Evolutionary conservation across 2,113 vertebrate genomes (phyloP).

Genomic region (Sorex araneus): DNA sequence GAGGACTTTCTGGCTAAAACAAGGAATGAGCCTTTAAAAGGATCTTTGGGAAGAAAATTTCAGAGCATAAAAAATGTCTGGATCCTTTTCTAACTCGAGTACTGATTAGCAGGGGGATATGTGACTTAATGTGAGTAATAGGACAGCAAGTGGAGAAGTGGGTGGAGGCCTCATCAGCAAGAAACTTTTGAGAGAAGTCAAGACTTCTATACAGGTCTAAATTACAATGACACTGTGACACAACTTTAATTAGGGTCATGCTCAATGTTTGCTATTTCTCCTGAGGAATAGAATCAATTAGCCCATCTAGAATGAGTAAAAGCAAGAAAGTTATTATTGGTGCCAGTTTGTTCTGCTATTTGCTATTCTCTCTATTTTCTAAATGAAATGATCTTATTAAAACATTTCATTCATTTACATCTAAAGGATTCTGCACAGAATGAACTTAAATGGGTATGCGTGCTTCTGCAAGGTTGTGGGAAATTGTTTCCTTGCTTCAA

Average conservation of each 20-base stretch:
- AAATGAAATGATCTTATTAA: conserved; percentile 66
- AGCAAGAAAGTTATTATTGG: conserved; percentile 54
- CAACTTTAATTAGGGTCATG: conserved; percentile 56
- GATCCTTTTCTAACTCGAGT: no score
- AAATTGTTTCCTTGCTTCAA: conserved; percentile 47
- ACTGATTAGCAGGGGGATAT: neutral
- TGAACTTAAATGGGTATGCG: conserved; percentile 42
- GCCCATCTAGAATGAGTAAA: conserved; percentile 43
- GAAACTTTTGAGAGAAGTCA: neutral
- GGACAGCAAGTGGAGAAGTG: neutral
- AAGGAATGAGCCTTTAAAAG: neutral
- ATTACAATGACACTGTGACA: conserved; percentile 26
- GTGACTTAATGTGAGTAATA: neutral
- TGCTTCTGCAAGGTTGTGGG: conserved; percentile 36
- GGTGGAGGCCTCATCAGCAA: neutral
- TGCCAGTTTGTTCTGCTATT: conserved; percentile 58
- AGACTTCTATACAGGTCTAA: conserved; percentile 23
- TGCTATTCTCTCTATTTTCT: conserved; percentile 62
- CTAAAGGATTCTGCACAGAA: conserved; percentile 57
- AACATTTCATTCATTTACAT: conserved; percentile 64
- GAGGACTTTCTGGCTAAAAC: neutral
- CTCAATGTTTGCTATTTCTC: conserved; percentile 18
- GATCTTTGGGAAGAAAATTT: neutral
- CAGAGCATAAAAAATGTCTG: neutral
- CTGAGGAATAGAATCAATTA: conserved; percentile 68